phyloP scores from a whole-genome alignment of 2,888 invertebrate species.

The Eubasilissa splendida region DNA sequence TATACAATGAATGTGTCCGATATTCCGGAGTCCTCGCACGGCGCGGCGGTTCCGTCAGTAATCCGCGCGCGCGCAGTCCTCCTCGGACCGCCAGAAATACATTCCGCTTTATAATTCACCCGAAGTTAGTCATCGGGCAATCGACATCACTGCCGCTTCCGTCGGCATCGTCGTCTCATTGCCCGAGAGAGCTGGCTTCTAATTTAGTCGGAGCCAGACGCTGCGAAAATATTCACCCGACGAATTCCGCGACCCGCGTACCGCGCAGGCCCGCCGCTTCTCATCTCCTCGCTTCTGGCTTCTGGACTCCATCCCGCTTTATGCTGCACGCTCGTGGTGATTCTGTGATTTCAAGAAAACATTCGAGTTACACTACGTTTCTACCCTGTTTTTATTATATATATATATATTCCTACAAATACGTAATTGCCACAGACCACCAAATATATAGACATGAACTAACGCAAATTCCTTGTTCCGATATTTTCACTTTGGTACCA shows the following conservation, averaged over 20 bases:
- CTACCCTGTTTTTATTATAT: too few relatives aligned
- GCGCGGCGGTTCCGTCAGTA: not conserved
- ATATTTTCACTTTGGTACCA: too few relatives aligned
- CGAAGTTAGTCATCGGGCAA: conserved; percentile 27
- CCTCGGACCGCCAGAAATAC: conserved; percentile 37
- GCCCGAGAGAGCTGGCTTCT: conserved; percentile 32
- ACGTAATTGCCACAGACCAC: too few relatives aligned
- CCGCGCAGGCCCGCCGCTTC: conserved; percentile 1
- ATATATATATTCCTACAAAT: too few relatives aligned
- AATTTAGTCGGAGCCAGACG: conserved; percentile 35
- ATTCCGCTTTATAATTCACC: conserved; percentile 2
- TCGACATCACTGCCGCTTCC: conserved; percentile 14
- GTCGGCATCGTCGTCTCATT: not conserved
- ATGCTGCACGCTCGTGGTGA: not conserved
- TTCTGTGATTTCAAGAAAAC: not conserved
- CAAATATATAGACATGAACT: too few relatives aligned
- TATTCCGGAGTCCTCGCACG: not conserved
- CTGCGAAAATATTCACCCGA: conserved; percentile 18
- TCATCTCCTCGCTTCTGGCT: not conserved
- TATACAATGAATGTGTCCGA: too few relatives aligned
- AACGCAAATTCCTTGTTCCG: too few relatives aligned
- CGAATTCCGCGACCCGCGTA: conserved; percentile 32
- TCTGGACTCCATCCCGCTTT: not conserved
- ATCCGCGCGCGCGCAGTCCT: not conserved
- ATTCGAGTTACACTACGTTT: not conserved